Evolutionary conservation across 2,888 invertebrate species (phyloP), one percentile per base, ranked within the genome.

Genomic region (Patella caerulea): DNA sequence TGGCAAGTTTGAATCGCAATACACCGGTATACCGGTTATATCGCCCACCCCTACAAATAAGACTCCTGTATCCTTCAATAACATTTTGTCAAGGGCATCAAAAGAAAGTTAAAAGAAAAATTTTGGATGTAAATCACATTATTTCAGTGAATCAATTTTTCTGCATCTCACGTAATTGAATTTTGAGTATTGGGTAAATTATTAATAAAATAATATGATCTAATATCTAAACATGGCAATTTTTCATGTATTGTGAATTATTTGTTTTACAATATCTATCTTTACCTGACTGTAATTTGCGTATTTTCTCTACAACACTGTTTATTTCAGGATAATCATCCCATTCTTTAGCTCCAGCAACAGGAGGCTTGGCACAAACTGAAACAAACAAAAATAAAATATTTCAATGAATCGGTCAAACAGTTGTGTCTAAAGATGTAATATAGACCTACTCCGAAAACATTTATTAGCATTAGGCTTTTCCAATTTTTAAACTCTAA

Each of bases 291-390:
- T 89, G 89, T 14, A 88, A 78, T 69, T 84, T 80, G 59, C 86
- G 78, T 4, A 89, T 85, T 78, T 87, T 88, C 74, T 88, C 87
- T n/a, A 89, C 84, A 59, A 87, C 70, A 12, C 79, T 83, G 78
- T 85, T 80, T 65, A 89, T 86, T 74, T 88, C 87, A 11, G 85
- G 73, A 72, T 85, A 88, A 71, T 88, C 88, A 71, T 88, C 88
- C 78, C 84, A 83, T 70, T 89, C 89, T 76, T 86, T 89, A 9
- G 85, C 77, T 19, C 88, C 87, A 71, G 84, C 79, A 73, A 82
- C 81, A 52, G 83, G 80, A 17, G 86, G 86, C 73, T 85, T 86
- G 4, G 86, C 86, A 80, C 87, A 88, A 55, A 86, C 87, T 87
- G 82, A 14, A 81, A 78, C 53, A 14, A 29, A 71, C 3, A 56